Conservation (phyloP, 1,140 invertebrate species). For the Bombus polaris region DNA sequence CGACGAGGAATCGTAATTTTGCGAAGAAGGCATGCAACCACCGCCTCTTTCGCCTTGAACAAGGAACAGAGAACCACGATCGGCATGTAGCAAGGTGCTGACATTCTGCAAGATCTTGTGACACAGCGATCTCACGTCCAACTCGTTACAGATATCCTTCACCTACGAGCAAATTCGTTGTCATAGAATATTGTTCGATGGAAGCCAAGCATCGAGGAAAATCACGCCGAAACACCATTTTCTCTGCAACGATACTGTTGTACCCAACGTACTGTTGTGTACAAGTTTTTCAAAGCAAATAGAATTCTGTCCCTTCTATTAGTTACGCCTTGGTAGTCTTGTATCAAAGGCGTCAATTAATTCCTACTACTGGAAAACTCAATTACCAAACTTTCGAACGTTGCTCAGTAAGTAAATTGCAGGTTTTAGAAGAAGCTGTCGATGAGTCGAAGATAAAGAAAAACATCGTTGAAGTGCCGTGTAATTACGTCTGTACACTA, state of each 20-base stretch:
- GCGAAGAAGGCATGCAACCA: slow-evolving; percentile 72
- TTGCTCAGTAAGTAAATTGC: not conserved
- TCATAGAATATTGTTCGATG: not conserved
- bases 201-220: not conserved
- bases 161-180: slow-evolving; percentile 82
- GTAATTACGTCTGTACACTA: not conserved
- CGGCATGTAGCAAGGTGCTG: slow-evolving; percentile 94
- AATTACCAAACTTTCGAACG: not conserved
- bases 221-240: not conserved
- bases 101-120: slow-evolving; percentile 99
- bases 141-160: slow-evolving; percentile 97
- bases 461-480: not conserved
- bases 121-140: slow-evolving; percentile 95
- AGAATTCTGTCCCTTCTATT: too few relatives aligned
- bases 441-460: not conserved
- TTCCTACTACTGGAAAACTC: too few relatives aligned
- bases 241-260: too few relatives aligned
- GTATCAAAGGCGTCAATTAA: too few relatives aligned
- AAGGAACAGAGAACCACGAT: slow-evolving; percentile 95
- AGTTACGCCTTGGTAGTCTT: too few relatives aligned
- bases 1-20: slow-evolving; percentile 57
- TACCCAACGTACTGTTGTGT: too few relatives aligned
- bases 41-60: slow-evolving; percentile 90
- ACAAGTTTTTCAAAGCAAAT: too few relatives aligned
- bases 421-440: not conserved